Conservation (phyloP, 30 jellyfish, hydroid and myxozoan genomes). For the Aurelia sp. region DNA sequence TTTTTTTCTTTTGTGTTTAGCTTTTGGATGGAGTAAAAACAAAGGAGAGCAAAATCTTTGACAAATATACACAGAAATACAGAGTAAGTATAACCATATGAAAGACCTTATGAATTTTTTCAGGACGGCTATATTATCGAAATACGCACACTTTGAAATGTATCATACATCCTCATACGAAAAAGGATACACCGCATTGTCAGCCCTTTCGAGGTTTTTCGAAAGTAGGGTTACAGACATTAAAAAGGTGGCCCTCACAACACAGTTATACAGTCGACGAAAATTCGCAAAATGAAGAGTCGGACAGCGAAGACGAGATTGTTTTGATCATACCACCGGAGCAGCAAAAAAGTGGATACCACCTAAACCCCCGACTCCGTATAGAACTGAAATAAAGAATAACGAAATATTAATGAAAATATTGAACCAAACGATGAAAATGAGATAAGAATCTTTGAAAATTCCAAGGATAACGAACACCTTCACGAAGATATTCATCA, state of each 20-base stretch:
- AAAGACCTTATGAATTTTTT: background rate
- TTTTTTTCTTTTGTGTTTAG: background rate
- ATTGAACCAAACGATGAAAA: too few species aligned
- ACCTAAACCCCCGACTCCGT: background rate
- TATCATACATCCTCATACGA: too few species aligned
- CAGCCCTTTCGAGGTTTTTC: too few species aligned
- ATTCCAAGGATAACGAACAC: background rate
- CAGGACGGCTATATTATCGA: too few species aligned
- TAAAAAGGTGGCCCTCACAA: too few species aligned
- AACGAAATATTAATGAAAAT: too few species aligned
- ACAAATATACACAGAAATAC: slow-evolving; percentile 1
- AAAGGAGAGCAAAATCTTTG: background rate
- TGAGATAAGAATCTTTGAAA: background rate
- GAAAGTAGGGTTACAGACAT: too few species aligned
- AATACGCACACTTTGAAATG: too few species aligned
- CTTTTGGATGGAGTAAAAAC: slow-evolving; percentile 7
- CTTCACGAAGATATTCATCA: background rate
- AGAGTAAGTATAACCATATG: slow-evolving; percentile 5
- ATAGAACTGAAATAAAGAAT: background rate
- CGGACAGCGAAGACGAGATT: slow-evolving; percentile 1
- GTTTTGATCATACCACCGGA: background rate
- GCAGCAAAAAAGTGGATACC: background rate
- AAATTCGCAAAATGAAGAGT: slow-evolving; percentile 3
- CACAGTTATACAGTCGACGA: slow-evolving; percentile 1
- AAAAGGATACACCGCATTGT: too few species aligned